Conservation (phyloP, 2,888 invertebrate genomes). For the Aphidoletes aphidimyza region DNA sequence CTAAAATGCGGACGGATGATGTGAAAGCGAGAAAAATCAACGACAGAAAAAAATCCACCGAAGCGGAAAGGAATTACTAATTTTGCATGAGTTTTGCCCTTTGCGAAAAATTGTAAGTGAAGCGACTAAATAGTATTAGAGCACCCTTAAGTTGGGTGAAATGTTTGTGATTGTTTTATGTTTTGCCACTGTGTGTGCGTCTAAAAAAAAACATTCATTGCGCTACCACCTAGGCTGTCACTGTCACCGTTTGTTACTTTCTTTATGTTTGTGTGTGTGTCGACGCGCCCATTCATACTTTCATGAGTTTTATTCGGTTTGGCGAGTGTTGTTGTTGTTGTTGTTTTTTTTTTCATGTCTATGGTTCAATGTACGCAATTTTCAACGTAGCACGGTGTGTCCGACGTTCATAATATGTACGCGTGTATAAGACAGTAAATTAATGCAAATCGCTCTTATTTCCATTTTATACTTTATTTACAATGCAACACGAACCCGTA, state of each 20-base stretch:
- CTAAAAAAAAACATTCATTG: no score
- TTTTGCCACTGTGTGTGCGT: no score
- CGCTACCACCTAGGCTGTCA: no score
- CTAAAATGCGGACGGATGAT: no score
- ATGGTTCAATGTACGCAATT: conserved; percentile 18
- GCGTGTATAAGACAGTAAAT: conserved; percentile 35
- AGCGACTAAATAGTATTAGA: not conserved
- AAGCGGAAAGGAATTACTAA: not conserved
- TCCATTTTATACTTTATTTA: conserved; percentile 41
- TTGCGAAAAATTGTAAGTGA: not conserved
- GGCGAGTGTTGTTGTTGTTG: not conserved
- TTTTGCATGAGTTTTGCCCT: not conserved
- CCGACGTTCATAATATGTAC: not conserved
- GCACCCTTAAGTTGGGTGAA: not conserved
- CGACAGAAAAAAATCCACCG: not conserved
- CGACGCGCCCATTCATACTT: no score
- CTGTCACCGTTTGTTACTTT: no score
- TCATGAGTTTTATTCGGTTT: no score
- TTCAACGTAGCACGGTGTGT: not conserved
- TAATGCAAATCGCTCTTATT: conserved; percentile 39
- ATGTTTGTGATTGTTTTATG: no score
- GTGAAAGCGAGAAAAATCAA: not conserved
- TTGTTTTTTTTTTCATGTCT: no score
- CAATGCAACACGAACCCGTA: conserved; percentile 22
- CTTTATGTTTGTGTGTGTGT: not conserved